Percentiles rank a stretch among this genome's conserved stretches.
These are phyloP conservation scores for Pseudachorutes palmiensis DNA, from an alignment of 1,140 invertebrate genomes.

Conservation along the genomic window DNA sequence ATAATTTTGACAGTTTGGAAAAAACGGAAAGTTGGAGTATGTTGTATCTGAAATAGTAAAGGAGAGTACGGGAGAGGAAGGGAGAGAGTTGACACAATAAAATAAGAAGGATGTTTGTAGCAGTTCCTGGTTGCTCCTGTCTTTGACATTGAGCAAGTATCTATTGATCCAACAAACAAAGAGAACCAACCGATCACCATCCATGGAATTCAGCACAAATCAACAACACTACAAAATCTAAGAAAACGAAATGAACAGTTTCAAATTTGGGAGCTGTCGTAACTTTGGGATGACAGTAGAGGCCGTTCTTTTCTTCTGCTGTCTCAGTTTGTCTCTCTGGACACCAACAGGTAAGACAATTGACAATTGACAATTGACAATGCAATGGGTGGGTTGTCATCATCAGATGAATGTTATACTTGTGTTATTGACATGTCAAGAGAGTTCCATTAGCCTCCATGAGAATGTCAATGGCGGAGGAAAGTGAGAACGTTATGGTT, in stretches of 20 bases:
- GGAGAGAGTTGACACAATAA: not conserved
- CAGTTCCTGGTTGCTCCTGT: not conserved
- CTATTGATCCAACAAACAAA: not conserved
- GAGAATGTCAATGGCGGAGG: too few species aligned
- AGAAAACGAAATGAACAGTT: not conserved
- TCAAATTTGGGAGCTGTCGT: not conserved
- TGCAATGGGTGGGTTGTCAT: too few species aligned
- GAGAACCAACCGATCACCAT: too few species aligned
- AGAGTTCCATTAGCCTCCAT: too few species aligned
- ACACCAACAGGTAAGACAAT: conserved; percentile 1
- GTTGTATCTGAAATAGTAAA: not conserved
- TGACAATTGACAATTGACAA: too few species aligned
- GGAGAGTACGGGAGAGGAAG: not conserved
- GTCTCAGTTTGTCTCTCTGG: not conserved
- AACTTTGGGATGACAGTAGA: not conserved
- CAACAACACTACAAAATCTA: not conserved
- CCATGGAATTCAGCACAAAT: too few species aligned
- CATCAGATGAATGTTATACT: too few species aligned
- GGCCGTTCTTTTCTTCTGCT: not conserved
- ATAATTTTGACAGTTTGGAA: not conserved
- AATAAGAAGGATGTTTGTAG: not conserved
- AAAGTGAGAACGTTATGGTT: too few species aligned
- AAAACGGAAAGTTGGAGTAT: not conserved
- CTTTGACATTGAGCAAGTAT: conserved; percentile 1
- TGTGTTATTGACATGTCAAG: too few species aligned